Evolutionary conservation across 2,797 vertebrate species (phyloP), one percentile per base, ranked within the genome.

Genomic region (Sebastiscus albofasciatus): DNA sequence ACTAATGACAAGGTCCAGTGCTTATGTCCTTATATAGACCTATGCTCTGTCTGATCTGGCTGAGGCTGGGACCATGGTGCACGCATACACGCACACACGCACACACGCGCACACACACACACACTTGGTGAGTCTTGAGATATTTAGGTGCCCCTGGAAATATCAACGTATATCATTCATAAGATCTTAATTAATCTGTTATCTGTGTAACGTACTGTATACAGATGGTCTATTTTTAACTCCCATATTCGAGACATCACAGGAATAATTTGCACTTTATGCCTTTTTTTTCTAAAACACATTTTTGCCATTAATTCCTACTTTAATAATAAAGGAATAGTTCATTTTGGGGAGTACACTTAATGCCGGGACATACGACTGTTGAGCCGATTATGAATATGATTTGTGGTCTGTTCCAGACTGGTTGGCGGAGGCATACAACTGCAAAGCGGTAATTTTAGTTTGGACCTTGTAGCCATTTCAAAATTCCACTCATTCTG

Each of bases 1-100:
- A 94, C 90, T 90, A 84, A 95, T 94, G 93, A 94, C 89, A 85
- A 84, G 89, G 92, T 94, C 92, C 88, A 87, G 86, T 87, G 89
- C 89, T 92, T 76, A 93, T 95, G 87, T 93, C 95, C 96, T 94
- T 96, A 95, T 96, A 96, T 96, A 95, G 95, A 85, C 92, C 87
- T 93, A 60, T 81, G 85, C 89, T 90, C 86, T 85, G 86, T 85
- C 81, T 83, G 89, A 89, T 91, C 87, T 83, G 81, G 80, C 88
- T 78, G 66, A 75, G 80, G 72, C 92, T 66, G 72, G 82, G 83
- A 80, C 34, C 39, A 82, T 80, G 70, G 77, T 54, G 9, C 72
- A 22, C 82, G 16, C 68, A 58, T 71, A 49, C 33, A 58, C 67
- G 62, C 59, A 8, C 54, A 13, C 81, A 16, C 71, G 29, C 66